Percentiles rank a stretch among this genome's conserved stretches.
Evolutionary conservation across 2,797 vertebrate species (phyloP).

Genomic region (Darevskia mixta): DNA sequence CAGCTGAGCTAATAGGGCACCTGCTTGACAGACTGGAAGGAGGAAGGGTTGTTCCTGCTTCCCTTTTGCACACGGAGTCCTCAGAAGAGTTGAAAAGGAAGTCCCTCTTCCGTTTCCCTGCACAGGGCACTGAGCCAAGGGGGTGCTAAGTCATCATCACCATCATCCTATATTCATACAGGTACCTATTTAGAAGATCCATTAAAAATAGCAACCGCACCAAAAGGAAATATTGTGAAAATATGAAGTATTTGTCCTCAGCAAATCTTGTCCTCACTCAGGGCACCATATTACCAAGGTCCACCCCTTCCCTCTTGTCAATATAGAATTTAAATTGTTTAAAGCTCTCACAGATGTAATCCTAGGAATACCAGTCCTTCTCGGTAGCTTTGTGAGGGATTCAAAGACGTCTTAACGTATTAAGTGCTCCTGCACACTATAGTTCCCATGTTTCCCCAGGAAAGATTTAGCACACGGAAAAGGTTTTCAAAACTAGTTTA

Average conservation of each 20-base stretch:
- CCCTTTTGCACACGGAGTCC: neutral
- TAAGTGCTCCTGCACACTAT: neutral
- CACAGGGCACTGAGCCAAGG: too few relatives aligned
- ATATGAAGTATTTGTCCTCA: too few relatives aligned
- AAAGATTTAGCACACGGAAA: neutral
- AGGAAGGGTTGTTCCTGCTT: rapidly evolving
- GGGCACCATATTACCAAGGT: too few relatives aligned
- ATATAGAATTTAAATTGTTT: neutral
- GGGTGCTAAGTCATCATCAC: too few relatives aligned
- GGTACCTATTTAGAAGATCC: too few relatives aligned
- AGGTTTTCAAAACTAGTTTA: neutral
- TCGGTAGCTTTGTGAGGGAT: neutral
- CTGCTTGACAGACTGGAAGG: neutral
- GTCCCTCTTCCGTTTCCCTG: neutral
- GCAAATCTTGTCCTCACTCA: too few relatives aligned
- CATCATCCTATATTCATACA: too few relatives aligned
- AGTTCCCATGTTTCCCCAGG: neutral
- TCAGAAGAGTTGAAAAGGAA: neutral
- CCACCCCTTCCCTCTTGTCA: neutral
- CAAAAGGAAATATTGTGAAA: too few relatives aligned
- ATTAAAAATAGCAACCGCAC: too few relatives aligned
- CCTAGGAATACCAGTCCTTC: neutral
- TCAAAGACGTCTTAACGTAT: neutral
- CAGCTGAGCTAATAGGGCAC: neutral
- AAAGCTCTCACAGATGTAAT: neutral